These are phyloP conservation scores for Python bivittatus DNA, from an alignment of 2,113 vertebrate genomes.

Conservation along the genomic window DNA sequence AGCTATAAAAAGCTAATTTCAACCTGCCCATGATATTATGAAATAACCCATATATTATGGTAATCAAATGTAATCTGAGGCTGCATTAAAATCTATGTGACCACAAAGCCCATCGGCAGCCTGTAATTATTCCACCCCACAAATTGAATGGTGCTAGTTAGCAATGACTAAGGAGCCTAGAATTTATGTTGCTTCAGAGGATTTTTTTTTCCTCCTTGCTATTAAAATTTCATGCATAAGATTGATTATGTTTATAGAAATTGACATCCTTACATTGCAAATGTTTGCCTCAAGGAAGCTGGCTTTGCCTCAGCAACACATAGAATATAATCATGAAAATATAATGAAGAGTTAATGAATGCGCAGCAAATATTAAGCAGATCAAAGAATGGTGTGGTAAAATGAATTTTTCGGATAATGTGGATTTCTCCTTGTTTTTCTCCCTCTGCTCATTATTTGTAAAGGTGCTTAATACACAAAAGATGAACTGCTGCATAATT, in stretches of 20 bases:
- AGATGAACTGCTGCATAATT: conserved; percentile 47
- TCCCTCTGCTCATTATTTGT: conserved; percentile 51
- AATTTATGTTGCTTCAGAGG: conserved; percentile 15
- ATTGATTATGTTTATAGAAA: conserved; percentile 67
- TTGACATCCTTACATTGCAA: conserved; percentile 62
- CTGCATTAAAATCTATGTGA: neutral
- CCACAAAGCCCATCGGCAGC: neutral
- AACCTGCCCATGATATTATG: neutral
- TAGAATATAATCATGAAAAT: conserved; percentile 68
- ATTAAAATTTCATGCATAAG: conserved; percentile 62
- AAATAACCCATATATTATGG: neutral
- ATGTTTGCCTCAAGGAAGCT: conserved; percentile 61
- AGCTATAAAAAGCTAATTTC: neutral
- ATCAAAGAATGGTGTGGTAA: conserved; percentile 58
- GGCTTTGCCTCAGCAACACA: conserved; percentile 54
- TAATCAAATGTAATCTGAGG: conserved; percentile 13
- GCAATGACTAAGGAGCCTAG: conserved; percentile 10
- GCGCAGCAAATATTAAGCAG: conserved; percentile 44
- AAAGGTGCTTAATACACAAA: conserved; percentile 66
- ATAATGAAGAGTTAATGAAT: conserved; percentile 70
- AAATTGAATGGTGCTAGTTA: conserved; percentile 1
- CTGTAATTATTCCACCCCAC: conserved; percentile 9
- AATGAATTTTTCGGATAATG: conserved; percentile 49
- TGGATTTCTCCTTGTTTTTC: conserved; percentile 49
- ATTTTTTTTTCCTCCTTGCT: neutral